Percentiles rank a stretch among this genome's conserved stretches.
phyloP scores from a whole-genome alignment of 2,113 vertebrate species.

The Corvus moneduloides region DNA sequence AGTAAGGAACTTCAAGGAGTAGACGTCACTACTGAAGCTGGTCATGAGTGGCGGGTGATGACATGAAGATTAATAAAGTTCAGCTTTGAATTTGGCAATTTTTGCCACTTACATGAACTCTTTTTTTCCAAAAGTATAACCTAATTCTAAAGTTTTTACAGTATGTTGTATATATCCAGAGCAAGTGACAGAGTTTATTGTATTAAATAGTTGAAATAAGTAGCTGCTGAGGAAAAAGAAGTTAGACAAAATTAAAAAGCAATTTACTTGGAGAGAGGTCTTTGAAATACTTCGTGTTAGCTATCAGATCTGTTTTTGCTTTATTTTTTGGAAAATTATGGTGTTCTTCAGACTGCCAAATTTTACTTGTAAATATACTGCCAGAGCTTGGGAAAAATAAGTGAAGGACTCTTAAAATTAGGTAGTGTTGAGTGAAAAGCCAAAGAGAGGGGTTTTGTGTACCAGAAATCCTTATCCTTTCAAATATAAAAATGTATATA shows the following conservation, averaged over 20 bases:
- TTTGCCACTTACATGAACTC: slow-evolving; percentile 48
- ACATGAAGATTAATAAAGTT: slow-evolving; percentile 70
- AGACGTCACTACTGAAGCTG: slow-evolving; percentile 49
- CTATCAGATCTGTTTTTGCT: slow-evolving; percentile 65
- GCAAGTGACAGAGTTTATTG: slow-evolving; percentile 41
- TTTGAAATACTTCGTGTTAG: slow-evolving; percentile 47
- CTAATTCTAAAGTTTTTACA: slow-evolving; percentile 45
- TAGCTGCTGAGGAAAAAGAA: slow-evolving; percentile 29
- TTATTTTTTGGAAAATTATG: slow-evolving; percentile 67
- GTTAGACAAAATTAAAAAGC: slow-evolving; percentile 47
- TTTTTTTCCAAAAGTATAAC: slow-evolving; percentile 48
- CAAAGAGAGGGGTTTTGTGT: slow-evolving; percentile 71
- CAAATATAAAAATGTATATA: slow-evolving; percentile 41
- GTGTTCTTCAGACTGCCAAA: slow-evolving; percentile 71
- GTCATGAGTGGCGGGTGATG: slow-evolving; percentile 57
- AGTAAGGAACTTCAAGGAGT: slow-evolving; percentile 33
- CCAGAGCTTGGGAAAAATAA: slow-evolving; percentile 78
- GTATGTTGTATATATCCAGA: slow-evolving; percentile 65
- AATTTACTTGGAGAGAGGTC: not conserved
- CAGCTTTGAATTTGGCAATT: slow-evolving; percentile 51
- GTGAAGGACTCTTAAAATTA: slow-evolving; percentile 81
- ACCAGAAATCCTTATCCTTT: slow-evolving; percentile 64
- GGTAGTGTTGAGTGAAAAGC: slow-evolving; percentile 84
- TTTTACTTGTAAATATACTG: slow-evolving; percentile 81
- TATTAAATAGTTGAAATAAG: slow-evolving; percentile 13